Evolutionary conservation across 2,888 invertebrate genomes (phyloP).

Genomic region (Drosophila birchii): DNA sequence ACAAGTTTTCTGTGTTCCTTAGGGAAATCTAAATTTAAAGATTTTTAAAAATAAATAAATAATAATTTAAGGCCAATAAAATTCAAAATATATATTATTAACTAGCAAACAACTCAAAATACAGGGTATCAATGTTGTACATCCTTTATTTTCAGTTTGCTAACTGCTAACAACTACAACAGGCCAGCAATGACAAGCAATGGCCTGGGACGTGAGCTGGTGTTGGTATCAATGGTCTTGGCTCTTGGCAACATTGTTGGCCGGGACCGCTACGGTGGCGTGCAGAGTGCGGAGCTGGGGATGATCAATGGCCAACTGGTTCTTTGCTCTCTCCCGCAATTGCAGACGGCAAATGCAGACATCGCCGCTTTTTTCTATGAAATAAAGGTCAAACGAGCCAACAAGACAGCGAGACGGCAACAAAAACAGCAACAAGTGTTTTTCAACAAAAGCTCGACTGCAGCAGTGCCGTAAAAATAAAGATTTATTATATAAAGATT

Average conservation of each 20-base stretch:
- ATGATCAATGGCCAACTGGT: slow-evolving; percentile 68
- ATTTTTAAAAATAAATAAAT: not conserved
- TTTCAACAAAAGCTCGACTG: slow-evolving; percentile 38
- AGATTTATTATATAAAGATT: slow-evolving; percentile 67
- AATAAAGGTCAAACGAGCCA: slow-evolving; percentile 70
- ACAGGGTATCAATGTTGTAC: slow-evolving; percentile 14
- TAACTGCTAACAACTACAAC: slow-evolving; percentile 40
- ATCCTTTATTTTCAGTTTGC: not conserved
- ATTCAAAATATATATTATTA: not conserved
- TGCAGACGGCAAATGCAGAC: slow-evolving; percentile 68
- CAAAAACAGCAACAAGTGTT: slow-evolving; percentile 67
- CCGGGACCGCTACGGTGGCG: not conserved
- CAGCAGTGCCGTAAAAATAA: slow-evolving; percentile 43
- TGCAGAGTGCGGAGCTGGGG: slow-evolving; percentile 11
- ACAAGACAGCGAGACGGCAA: slow-evolving; percentile 49
- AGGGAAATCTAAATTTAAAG: not conserved
- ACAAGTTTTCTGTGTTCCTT: not conserved
- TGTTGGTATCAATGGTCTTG: slow-evolving; percentile 36
- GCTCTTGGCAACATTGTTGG: slow-evolving; percentile 32
- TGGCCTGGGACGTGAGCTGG: slow-evolving; percentile 29
- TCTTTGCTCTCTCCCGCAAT: slow-evolving; percentile 67
- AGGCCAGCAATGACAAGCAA: slow-evolving; percentile 54
- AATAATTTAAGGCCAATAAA: rapidly evolving
- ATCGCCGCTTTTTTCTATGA: slow-evolving; percentile 53
- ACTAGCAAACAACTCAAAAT: not conserved